A percentile compares a stretch with the other conserved stretches of the same genome.
phyloP scores from a whole-genome alignment of 2,888 invertebrate genomes.

The Unio pictorum region DNA sequence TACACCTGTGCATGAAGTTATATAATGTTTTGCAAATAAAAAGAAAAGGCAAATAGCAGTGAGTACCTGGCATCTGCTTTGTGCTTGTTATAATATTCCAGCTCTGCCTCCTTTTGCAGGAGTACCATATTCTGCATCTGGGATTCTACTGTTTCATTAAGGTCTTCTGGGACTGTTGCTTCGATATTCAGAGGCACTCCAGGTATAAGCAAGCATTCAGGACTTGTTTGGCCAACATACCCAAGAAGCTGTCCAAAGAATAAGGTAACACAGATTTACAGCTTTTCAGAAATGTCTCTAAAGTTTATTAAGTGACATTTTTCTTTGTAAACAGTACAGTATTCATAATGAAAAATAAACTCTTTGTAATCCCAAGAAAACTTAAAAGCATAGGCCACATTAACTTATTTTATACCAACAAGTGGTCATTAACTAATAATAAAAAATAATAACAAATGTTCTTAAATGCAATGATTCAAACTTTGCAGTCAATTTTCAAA shows the following conservation, averaged over 20 bases:
- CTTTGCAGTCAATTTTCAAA: no score
- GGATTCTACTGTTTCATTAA: conserved; percentile 84
- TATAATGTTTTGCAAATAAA: neutral
- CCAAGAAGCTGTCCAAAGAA: conserved; percentile 80
- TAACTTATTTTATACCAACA: no score
- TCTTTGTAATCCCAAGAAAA: no score
- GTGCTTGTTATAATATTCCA: conserved; percentile 74
- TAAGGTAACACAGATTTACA: no score
- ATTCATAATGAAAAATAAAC: no score
- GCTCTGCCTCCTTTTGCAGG: conserved; percentile 87
- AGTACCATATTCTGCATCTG: conserved; percentile 89
- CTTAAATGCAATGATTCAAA: no score
- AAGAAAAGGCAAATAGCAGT: neutral
- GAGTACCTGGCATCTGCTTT: conserved; percentile 60
- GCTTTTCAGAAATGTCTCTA: no score
- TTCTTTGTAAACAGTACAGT: no score
- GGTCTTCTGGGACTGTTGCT: conserved; percentile 74
- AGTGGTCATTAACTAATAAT: no score
- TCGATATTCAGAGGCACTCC: conserved; percentile 86
- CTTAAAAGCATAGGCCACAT: no score
- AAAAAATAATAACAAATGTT: no score
- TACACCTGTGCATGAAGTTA: neutral
- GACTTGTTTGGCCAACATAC: conserved; percentile 92
- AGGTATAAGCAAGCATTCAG: conserved; percentile 83
- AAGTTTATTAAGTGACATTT: no score